phyloP scores from a whole-genome alignment of 1,140 invertebrate genomes.

The Charaxes varanes region DNA sequence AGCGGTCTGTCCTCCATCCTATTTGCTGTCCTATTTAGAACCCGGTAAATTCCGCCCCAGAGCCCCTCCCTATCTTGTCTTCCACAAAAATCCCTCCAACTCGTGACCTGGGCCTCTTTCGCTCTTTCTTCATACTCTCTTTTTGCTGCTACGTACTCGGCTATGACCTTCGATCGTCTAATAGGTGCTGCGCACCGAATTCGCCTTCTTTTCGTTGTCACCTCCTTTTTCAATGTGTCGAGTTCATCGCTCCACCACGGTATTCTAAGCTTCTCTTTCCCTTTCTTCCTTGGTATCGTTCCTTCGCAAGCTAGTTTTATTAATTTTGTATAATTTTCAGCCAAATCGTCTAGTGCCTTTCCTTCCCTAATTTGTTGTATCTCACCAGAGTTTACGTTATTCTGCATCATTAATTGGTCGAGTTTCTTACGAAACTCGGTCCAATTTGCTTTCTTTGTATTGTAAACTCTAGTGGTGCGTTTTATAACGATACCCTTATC shows the following conservation, averaged over 20 bases:
- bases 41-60: slow-evolving; percentile 16
- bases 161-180: slow-evolving; percentile 2
- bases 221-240: neutral
- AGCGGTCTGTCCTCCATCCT: slow-evolving; percentile 18
- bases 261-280: neutral
- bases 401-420: no score
- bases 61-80: slow-evolving; percentile 22
- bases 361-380: no score
- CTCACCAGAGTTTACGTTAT: no score
- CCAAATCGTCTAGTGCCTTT: no score
- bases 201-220: slow-evolving; percentile 4
- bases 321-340: no score
- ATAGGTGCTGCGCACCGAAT: slow-evolving; percentile 1
- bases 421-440: no score
- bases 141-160: slow-evolving; percentile 9
- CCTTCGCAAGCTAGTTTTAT: no score
- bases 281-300: no score
- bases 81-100: slow-evolving; percentile 23
- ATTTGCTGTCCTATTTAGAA: neutral
- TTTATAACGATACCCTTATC: no score
- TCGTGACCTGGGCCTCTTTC: slow-evolving; percentile 7
- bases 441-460: no score
- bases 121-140: slow-evolving; percentile 1
- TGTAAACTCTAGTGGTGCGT: no score
- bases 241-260: slow-evolving; percentile 6